phyloP scores from a whole-genome alignment of 2,113 vertebrate species.

The Cyprinodon variegatus region DNA sequence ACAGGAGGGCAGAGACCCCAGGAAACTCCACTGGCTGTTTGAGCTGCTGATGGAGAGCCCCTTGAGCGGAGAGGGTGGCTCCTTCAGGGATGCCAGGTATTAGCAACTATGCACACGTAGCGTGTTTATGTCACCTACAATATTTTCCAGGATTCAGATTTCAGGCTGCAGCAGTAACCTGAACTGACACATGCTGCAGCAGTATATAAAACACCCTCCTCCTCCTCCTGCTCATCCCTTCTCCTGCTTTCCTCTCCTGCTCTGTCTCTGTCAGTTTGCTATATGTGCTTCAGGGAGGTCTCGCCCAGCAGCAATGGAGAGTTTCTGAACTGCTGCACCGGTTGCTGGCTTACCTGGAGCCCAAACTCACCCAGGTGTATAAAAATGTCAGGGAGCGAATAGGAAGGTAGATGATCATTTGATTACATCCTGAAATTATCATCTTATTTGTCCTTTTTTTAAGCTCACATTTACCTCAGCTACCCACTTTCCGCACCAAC shows the following conservation, averaged over 20 bases:
- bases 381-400: conserved; percentile 97
- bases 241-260: background rate
- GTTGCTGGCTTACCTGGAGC: conserved; percentile 92
- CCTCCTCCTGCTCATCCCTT: background rate
- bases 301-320: conserved; percentile 97
- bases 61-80: conserved; percentile 92
- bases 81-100: conserved; percentile 95
- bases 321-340: conserved; percentile 93
- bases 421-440: background rate
- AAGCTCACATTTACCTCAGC: background rate
- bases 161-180: conserved; percentile 51
- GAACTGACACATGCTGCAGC: conserved; percentile 35
- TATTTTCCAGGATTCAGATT: conserved; percentile 52
- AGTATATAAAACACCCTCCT: conserved; percentile 18
- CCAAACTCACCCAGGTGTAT: conserved; percentile 97
- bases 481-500: background rate
- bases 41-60: conserved; percentile 94
- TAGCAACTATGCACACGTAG: conserved; percentile 4
- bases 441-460: background rate
- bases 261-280: conserved; percentile 82
- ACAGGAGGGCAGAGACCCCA: conserved; percentile 94
- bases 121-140: conserved; percentile 14
- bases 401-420: conserved; percentile 84
- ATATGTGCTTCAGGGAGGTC: conserved; percentile 94
- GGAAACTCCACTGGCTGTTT: conserved; percentile 95